These are phyloP conservation scores for Thymelicus acteon DNA, from an alignment of 2,888 invertebrate species.

Conservation along the genomic window DNA sequence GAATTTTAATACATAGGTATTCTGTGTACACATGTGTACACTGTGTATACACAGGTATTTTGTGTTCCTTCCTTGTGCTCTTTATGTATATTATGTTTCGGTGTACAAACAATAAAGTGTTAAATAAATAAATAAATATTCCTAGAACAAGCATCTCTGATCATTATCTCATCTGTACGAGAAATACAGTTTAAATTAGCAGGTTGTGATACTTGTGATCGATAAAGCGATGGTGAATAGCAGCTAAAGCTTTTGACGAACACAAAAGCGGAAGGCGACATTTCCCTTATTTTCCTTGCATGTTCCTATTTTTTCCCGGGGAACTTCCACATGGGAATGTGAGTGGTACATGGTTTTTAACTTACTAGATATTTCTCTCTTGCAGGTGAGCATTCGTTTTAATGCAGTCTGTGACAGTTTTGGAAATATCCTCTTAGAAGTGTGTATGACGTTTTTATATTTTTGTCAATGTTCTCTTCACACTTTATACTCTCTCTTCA, in stretches of 20 bases:
- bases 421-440: conserved; percentile 27
- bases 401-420: conserved; percentile 57
- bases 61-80: no score
- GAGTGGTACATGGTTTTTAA: conserved; percentile 77
- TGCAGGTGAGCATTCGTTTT: conserved; percentile 65
- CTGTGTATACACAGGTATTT: no score
- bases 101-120: no score
- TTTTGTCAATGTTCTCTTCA: conserved; percentile 14
- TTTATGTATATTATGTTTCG: no score
- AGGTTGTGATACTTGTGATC: conserved; percentile 58
- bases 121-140: no score
- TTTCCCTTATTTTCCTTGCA: conserved; percentile 64
- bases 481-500: neutral
- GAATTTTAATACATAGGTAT: no score
- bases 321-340: conserved; percentile 61
- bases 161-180: conserved; percentile 7
- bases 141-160: neutral
- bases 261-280: conserved; percentile 57
- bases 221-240: conserved; percentile 46
- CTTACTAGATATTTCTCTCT: conserved; percentile 63
- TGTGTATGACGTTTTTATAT: neutral
- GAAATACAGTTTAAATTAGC: conserved; percentile 50
- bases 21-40: no score
- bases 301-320: conserved; percentile 56
- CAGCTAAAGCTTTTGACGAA: conserved; percentile 59